Evolutionary conservation across 30 jellyfish, hydroid and myxozoan genomes (phyloP), one percentile per base, ranked within the genome.

Genomic region (Sanderia malayensis): DNA sequence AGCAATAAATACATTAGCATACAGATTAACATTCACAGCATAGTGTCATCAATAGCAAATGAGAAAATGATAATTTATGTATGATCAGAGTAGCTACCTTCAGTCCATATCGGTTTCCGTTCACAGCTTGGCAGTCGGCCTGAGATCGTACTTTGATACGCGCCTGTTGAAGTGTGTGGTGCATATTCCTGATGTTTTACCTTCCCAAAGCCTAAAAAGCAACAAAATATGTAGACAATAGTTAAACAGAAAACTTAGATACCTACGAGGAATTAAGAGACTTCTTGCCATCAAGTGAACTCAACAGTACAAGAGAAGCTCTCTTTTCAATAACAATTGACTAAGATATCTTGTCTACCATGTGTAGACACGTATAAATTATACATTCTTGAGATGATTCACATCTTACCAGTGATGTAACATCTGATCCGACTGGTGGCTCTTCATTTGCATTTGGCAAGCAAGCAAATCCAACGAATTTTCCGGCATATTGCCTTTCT

Each of bases 151-250:
- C 80, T 32, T 70, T 79, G 23, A 86, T 31, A 32, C 30, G 45
- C n/a, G 96, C 96, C 71, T 86, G 96, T 62, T 86, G 96, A 46
- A 86, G 67, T 20, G 75, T 70, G 67, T 86, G 88, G 31, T 86
- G 88, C 96, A 86, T 86, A 52, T 41, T 37, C 3, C 86, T 87
- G 85, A 24, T 70, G 83, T 63, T 70, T 76, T 22, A 85, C 70
- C 68, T 85, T 85, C 0, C 96, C 96, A 89, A 89, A 85, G 59
- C 96, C 96, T 85, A 21, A 17, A 46, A 44, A 2, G 28, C 3
- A 44, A 20, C n/a, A n/a, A n/a, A n/a, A n/a, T n/a, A n/a, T n/a
- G 3, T 0, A 10, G 37, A n/a, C n/a, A n/a, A n/a, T n/a, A n/a
- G n/a, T n/a, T n/a, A n/a, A n/a, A n/a, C n/a, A n/a, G n/a, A n/a